Evolutionary conservation across 2,888 invertebrate genomes (phyloP).

Genomic region (Nemotelus nigrinus): DNA sequence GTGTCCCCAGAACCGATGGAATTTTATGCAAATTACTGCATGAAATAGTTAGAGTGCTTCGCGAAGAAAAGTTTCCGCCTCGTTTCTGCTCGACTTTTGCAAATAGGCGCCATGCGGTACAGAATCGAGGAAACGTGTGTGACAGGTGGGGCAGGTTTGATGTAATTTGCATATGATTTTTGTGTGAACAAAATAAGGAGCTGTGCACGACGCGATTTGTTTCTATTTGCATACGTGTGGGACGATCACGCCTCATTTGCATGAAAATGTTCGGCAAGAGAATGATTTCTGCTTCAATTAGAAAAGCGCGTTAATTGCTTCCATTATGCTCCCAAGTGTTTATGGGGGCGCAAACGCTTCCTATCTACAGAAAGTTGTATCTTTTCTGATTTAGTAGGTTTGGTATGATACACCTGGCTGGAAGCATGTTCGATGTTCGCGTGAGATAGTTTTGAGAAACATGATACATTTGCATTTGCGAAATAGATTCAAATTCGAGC

Average conservation of each 20-base stretch:
- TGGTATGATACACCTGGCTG: too few species aligned
- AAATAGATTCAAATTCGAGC: too few species aligned
- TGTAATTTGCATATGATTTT: conserved; percentile 37
- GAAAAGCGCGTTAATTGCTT: conserved; percentile 30
- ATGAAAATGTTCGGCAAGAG: conserved; percentile 27
- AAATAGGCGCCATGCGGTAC: neutral
- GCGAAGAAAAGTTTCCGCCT: neutral
- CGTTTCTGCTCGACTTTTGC: neutral
- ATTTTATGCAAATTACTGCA: conserved; percentile 31
- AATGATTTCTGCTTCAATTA: conserved; percentile 7
- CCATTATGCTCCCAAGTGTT: conserved; percentile 20
- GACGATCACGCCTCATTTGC: conserved; percentile 30
- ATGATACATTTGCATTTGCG: too few species aligned
- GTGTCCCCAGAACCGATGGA: neutral
- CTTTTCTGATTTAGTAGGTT: too few species aligned
- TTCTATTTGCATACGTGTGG: neutral
- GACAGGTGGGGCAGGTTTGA: conserved; percentile 29
- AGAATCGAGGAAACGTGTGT: conserved; percentile 22
- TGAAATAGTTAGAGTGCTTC: neutral
- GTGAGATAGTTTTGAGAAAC: too few species aligned
- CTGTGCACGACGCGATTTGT: neutral
- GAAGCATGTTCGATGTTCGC: too few species aligned
- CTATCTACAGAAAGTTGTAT: too few species aligned
- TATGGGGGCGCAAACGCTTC: neutral
- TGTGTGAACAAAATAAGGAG: neutral